These are phyloP conservation scores for Pyrgus malvae DNA, from an alignment of 2,888 invertebrate species.

Conservation along the genomic window DNA sequence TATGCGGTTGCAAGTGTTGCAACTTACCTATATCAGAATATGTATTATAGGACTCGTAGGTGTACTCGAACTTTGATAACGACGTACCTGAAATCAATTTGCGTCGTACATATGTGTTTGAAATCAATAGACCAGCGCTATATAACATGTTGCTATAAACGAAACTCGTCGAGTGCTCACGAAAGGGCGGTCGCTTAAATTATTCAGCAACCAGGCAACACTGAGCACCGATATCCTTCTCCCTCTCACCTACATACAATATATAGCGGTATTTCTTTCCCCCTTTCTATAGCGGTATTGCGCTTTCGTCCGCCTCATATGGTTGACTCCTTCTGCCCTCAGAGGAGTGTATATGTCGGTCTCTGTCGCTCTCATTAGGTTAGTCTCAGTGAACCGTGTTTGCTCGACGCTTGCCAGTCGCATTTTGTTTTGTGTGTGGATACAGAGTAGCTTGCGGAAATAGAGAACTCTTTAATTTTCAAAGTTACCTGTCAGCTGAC, in stretches of 20 bases:
- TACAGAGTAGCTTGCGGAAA: slow-evolving; percentile 44
- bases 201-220: slow-evolving; percentile 69
- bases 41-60: no score
- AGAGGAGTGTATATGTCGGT: slow-evolving; percentile 41
- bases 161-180: slow-evolving; percentile 40
- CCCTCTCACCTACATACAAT: slow-evolving; percentile 36
- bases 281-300: slow-evolving; percentile 59
- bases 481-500: no score
- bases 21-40: no score
- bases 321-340: slow-evolving; percentile 49
- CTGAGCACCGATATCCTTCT: slow-evolving; percentile 61
- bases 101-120: slow-evolving; percentile 19
- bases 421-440: slow-evolving; percentile 53
- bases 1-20: no score
- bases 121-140: slow-evolving; percentile 26
- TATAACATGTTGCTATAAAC: slow-evolving; percentile 29
- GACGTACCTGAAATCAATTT: slow-evolving; percentile 21
- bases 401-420: slow-evolving; percentile 75
- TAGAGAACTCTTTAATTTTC: background rate
- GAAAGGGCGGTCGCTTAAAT: slow-evolving; percentile 75
- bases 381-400: slow-evolving; percentile 68
- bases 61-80: slow-evolving; percentile 8
- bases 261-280: slow-evolving; percentile 44
- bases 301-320: slow-evolving; percentile 76
- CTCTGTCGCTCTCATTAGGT: slow-evolving; percentile 77